phyloP scores from a whole-genome alignment of 1,140 invertebrate genomes.

The Littorina saxatilis region DNA sequence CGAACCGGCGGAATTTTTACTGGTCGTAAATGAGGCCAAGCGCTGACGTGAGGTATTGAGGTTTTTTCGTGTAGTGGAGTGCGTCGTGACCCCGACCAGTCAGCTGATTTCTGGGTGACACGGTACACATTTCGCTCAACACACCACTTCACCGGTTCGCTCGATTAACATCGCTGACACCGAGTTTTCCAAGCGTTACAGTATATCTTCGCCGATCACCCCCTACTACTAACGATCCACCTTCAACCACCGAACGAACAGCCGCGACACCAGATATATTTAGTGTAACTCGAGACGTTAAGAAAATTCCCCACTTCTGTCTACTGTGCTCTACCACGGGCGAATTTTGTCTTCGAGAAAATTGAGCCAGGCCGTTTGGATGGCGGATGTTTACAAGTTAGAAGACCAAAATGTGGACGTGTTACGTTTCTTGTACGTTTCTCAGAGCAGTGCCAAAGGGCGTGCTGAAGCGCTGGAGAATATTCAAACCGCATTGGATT shows the following conservation, averaged over 20 bases:
- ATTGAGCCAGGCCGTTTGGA: conserved; percentile 10
- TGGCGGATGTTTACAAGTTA: conserved; percentile 30
- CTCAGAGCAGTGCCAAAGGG: conserved; percentile 53
- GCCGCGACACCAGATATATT: too few species aligned
- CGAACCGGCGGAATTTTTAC: not conserved
- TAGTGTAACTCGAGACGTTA: too few species aligned
- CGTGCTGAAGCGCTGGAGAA: conserved; percentile 58
- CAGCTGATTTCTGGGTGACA: conserved; percentile 18
- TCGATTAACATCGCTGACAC: not conserved
- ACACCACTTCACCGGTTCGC: not conserved
- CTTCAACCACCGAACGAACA: too few species aligned
- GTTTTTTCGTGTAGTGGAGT: not conserved
- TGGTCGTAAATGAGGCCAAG: too few species aligned
- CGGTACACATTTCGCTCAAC: not conserved
- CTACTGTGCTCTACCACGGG: too few species aligned
- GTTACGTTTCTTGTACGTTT: conserved; percentile 62
- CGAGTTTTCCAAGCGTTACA: not conserved
- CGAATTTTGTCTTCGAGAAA: too few species aligned
- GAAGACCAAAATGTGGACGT: conserved; percentile 56
- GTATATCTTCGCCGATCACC: too few species aligned
- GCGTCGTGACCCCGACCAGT: conserved; percentile 5
- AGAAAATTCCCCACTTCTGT: too few species aligned
- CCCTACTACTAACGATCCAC: too few species aligned
- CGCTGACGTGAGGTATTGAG: conserved; percentile 15
- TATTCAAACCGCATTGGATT: conserved; percentile 54